Percentiles rank a stretch among this genome's conserved stretches.
Evolutionary conservation across 1,140 invertebrate genomes (phyloP).

Genomic region (Marisa cornuarietis): DNA sequence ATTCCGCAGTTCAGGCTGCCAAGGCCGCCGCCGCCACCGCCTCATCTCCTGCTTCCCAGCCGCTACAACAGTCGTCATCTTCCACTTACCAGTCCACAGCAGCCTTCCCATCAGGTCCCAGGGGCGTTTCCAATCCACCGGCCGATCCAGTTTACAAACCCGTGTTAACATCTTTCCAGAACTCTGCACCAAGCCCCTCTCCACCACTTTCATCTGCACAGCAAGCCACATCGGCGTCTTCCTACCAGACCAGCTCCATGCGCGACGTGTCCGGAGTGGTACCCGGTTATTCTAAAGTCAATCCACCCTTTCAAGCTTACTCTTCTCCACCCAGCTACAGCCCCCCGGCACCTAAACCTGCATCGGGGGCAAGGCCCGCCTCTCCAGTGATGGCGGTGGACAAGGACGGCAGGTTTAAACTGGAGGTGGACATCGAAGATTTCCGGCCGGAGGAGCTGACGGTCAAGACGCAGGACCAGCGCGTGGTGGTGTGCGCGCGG

Average conservation of each 20-base stretch:
- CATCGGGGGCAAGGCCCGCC: neutral
- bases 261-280: neutral
- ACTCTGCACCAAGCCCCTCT: constrained; percentile 9
- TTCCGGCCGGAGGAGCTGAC: constrained; percentile 62
- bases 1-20: constrained; percentile 25
- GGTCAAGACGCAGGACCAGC: constrained; percentile 61
- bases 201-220: neutral
- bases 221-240: too few species aligned
- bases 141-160: constrained; percentile 15
- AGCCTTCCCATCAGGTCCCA: constrained; percentile 24
- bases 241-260: too few species aligned
- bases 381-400: constrained; percentile 34
- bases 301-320: constrained; percentile 21
- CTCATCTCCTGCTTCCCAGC: constrained; percentile 9
- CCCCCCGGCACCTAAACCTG: constrained; percentile 4
- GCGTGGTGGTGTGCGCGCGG: constrained; percentile 55
- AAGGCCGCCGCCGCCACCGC: constrained; percentile 32
- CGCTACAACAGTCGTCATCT: constrained; percentile 28
- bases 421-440: constrained; percentile 60
- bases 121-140: constrained; percentile 24
- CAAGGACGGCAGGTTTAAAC: constrained; percentile 53
- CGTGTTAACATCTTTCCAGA: constrained; percentile 17
- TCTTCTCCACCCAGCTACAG: constrained; percentile 25
- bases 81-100: constrained; percentile 13
- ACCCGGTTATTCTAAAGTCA: neutral